Evolutionary conservation across 2,113 vertebrate genomes (phyloP).

Genomic region (Columba janthina): DNA sequence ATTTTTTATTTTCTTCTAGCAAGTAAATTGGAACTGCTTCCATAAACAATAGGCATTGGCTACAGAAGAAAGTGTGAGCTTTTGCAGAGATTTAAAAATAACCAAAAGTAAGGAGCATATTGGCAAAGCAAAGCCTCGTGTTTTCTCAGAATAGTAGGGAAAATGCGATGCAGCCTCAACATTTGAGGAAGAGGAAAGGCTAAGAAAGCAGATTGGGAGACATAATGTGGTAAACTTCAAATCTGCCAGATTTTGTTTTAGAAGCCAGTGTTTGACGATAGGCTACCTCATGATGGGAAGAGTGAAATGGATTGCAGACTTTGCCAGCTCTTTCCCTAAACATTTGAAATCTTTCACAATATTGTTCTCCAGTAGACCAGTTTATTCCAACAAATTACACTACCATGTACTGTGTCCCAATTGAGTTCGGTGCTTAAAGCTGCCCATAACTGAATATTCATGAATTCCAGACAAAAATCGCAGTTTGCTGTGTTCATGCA

Average conservation of each 20-base stretch:
- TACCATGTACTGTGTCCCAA: not conserved
- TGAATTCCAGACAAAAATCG: not conserved
- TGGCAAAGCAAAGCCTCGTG: not conserved
- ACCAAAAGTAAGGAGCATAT: not conserved
- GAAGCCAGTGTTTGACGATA: not conserved
- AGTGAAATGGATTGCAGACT: not conserved
- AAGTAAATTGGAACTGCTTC: conserved; percentile 39
- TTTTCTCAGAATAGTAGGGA: not conserved
- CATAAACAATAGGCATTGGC: conserved; percentile 36
- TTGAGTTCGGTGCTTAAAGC: not conserved
- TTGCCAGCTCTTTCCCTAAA: conserved; percentile 24
- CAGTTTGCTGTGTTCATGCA: not conserved
- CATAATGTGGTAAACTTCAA: conserved; percentile 13
- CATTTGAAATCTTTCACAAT: conserved; percentile 50
- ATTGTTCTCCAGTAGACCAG: not conserved
- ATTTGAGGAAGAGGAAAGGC: not conserved
- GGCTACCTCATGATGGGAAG: not conserved
- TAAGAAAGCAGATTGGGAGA: conserved; percentile 46
- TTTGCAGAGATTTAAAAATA: conserved; percentile 46
- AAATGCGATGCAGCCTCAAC: not conserved
- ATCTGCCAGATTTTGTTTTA: conserved; percentile 23
- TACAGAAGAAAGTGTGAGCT: conserved; percentile 30
- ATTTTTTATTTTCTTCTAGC: not conserved
- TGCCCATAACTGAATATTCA: not conserved
- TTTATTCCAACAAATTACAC: not conserved